Base-by-base conservation (phyloP, 2,888 invertebrate species). In the Eupelmus urozonus region DNA sequence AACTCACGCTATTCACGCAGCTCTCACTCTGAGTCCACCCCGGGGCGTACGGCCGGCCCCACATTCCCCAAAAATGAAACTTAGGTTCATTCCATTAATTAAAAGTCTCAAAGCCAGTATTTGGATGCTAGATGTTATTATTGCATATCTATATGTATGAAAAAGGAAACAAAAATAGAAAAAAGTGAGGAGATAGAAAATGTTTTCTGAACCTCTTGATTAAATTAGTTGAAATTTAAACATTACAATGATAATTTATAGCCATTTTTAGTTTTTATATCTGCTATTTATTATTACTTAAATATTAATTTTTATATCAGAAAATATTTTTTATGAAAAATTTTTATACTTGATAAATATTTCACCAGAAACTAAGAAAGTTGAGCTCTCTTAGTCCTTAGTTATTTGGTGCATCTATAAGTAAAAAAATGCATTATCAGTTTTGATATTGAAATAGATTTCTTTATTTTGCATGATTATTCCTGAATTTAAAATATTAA, bases 51-150 rank as follows among this genome's bases (percentile, higher is more conserved):
- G 88, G 84, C 86, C 87, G 85, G 93, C 94, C 81, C 96, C 96
- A 85, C 94, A 95, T 84, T 96, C 96, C 86, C 97, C 97, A 81
- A 97, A 97, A 92, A 95, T 97, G 94, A 97, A 97, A 92, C 92
- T 97, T 90, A 96, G 97, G 96, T 96, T 90, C 85, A 89, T 87
- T 82, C 20, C 34, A 71, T 76, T 76, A 60, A n/a, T 76, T 76
- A 76, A 76, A 85, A 81, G 83, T 82, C 40, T 83, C 76, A 85
- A 84, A 84, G 82, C 23, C 23, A 67, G 42, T 76, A 66, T 70
- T 75, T 80, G 75, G 86, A 88, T 87, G 88, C 87, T 88, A 87
- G 85, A 87, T 86, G 86, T 88, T 83, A 82, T 86, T 85, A 84
- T 84, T 82, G 83, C 84, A 85, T 82, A 70, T 84, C 82, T 81